Percentiles rank a stretch among this genome's conserved stretches.
These are phyloP conservation scores for Paralichthys olivaceus DNA, from an alignment of 2,113 vertebrate genomes.

Conservation along the genomic window DNA sequence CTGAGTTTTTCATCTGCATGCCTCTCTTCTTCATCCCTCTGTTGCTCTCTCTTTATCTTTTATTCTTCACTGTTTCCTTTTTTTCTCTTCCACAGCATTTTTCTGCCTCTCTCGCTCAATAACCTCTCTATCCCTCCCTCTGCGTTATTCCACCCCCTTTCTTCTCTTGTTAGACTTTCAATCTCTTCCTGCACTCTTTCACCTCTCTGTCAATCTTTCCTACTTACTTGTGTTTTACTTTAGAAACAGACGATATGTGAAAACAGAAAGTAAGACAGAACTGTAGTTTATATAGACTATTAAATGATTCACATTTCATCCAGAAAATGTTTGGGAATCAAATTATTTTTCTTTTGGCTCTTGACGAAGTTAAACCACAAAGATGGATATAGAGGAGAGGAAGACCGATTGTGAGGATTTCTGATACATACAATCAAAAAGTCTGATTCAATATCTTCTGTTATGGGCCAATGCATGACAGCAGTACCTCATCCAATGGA, in stretches of 20 bases:
- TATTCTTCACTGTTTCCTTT: conserved; percentile 19
- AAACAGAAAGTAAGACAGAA: conserved; percentile 9
- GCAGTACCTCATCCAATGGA: conserved; percentile 16
- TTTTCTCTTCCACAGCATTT: conserved; percentile 29
- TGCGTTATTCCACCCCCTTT: conserved; percentile 8
- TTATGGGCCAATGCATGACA: conserved; percentile 17
- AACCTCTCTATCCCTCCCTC: conserved; percentile 45
- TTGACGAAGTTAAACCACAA: not conserved
- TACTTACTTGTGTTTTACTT: not conserved
- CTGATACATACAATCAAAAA: conserved; percentile 14
- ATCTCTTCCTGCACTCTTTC: conserved; percentile 33
- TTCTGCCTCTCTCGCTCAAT: conserved; percentile 17
- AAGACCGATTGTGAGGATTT: not conserved
- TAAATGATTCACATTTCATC: not conserved
- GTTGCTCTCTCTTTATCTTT: conserved; percentile 28
- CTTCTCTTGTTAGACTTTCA: conserved; percentile 34
- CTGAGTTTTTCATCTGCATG: conserved; percentile 46
- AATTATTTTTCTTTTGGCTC: not conserved
- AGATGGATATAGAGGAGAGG: not conserved
- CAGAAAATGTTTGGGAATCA: not conserved
- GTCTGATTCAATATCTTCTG: conserved; percentile 7
- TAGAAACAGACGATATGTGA: not conserved
- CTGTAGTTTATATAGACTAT: not conserved
- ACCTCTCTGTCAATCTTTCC: conserved; percentile 10
- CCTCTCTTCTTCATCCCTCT: conserved; percentile 38